phyloP scores from a whole-genome alignment of 2,113 vertebrate species.

The Entosphenus tridentatus region DNA sequence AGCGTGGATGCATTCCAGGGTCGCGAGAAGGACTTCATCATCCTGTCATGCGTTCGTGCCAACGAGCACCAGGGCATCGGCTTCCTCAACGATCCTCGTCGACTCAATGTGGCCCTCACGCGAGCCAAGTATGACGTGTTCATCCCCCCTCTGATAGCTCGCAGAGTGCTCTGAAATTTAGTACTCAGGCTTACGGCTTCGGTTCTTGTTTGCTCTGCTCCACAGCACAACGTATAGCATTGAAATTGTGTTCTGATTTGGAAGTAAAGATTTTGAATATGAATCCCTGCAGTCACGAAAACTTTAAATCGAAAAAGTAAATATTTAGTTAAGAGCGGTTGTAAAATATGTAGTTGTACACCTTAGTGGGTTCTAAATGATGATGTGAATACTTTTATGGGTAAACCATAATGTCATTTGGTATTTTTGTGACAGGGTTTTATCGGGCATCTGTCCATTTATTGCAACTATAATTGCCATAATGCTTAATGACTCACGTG shows the following conservation, averaged over 20 bases:
- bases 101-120: constrained; percentile 90
- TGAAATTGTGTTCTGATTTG: not conserved
- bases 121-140: constrained; percentile 41
- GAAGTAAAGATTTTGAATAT: too few species aligned
- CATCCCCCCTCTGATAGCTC: not conserved
- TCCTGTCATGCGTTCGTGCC: constrained; percentile 82
- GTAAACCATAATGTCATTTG: not conserved
- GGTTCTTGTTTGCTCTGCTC: not conserved
- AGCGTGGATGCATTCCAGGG: constrained; percentile 97
- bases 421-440: too few species aligned
- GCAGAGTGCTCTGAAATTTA: not conserved
- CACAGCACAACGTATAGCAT: not conserved
- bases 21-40: constrained; percentile 93
- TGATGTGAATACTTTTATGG: not conserved
- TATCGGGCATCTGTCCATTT: too few species aligned
- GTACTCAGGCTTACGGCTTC: not conserved
- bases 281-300: too few species aligned
- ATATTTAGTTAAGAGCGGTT: too few species aligned
- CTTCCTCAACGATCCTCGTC: constrained; percentile 78
- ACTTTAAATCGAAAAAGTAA: too few species aligned
- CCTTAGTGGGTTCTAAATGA: not conserved
- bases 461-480: too few species aligned
- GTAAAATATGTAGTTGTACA: too few species aligned
- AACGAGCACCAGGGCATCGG: constrained; percentile 95
- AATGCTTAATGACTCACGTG: too few species aligned